phyloP scores from a whole-genome alignment of 2,113 vertebrate species.

The Egretta garzetta region DNA sequence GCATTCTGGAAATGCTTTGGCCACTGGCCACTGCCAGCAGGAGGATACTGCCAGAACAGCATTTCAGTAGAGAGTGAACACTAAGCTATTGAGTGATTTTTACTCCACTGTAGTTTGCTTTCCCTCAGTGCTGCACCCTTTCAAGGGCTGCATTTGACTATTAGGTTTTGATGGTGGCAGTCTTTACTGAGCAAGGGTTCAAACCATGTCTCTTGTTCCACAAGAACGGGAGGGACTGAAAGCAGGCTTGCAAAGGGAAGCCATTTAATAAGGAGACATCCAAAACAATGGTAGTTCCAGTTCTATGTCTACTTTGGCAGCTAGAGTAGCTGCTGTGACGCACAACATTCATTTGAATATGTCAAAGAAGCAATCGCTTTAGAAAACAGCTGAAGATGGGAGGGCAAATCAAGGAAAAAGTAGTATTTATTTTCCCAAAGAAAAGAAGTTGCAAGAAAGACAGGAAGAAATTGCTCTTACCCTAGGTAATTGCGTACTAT shows the following conservation, averaged over 20 bases:
- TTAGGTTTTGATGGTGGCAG: not conserved
- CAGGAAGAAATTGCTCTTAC: not conserved
- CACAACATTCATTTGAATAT: not conserved
- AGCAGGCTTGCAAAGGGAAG: not conserved
- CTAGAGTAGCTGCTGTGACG: no score
- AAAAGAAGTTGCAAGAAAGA: not conserved
- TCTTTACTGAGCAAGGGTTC: not conserved
- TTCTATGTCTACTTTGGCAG: not conserved
- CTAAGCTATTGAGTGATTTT: not conserved
- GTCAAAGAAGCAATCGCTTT: not conserved
- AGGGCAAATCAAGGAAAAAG: not conserved
- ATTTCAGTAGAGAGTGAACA: not conserved
- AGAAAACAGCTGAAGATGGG: not conserved
- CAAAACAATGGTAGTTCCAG: not conserved
- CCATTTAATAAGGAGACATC: not conserved
- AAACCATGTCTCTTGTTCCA: not conserved
- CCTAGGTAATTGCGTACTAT: not conserved
- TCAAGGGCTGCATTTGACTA: not conserved
- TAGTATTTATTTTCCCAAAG: not conserved
- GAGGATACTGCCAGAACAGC: not conserved
- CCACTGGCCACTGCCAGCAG: not conserved
- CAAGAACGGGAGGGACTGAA: rapidly evolving
- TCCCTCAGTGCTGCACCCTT: not conserved
- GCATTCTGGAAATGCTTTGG: not conserved
- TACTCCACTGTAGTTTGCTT: not conserved